phyloP scores from a whole-genome alignment of 2,797 vertebrate species.

The Danio kyathit region DNA sequence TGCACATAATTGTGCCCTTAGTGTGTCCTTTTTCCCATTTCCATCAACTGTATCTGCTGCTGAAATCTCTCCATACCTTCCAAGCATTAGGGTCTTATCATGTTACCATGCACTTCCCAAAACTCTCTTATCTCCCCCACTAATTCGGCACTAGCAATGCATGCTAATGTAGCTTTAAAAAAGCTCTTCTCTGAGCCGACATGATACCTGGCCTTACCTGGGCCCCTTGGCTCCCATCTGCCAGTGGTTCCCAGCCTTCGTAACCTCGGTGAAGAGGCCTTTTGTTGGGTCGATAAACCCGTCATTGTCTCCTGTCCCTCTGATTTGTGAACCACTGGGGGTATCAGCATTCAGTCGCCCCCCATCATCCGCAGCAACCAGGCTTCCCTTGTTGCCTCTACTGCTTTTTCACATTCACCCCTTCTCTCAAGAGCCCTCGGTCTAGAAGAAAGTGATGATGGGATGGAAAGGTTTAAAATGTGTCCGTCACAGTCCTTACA shows the following conservation, averaged over 20 bases:
- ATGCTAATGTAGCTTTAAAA: constrained; percentile 58
- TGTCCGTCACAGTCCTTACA: not conserved
- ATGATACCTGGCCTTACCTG: constrained; percentile 61
- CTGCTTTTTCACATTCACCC: constrained; percentile 41
- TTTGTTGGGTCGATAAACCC: constrained; percentile 63
- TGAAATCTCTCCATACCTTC: constrained; percentile 55
- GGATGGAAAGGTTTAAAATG: not conserved
- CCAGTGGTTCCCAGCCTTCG: constrained; percentile 57
- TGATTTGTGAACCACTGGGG: constrained; percentile 54
- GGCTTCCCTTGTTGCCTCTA: constrained; percentile 24
- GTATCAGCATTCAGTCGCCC: constrained; percentile 57
- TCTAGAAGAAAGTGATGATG: constrained; percentile 16
- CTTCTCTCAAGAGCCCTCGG: constrained; percentile 31
- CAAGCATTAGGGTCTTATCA: constrained; percentile 60
- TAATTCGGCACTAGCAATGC: constrained; percentile 49
- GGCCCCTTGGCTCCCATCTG: constrained; percentile 62
- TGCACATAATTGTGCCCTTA: constrained; percentile 35
- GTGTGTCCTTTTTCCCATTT: constrained; percentile 45
- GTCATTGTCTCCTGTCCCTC: constrained; percentile 54
- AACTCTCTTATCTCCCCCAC: constrained; percentile 50
- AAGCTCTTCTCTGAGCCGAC: constrained; percentile 52
- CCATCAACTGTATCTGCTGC: constrained; percentile 47
- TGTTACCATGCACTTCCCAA: constrained; percentile 57
- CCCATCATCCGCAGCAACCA: constrained; percentile 33
- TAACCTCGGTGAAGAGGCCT: constrained; percentile 60